Conservation (phyloP, 2,888 invertebrate genomes). For the Bunonema sp. region DNA sequence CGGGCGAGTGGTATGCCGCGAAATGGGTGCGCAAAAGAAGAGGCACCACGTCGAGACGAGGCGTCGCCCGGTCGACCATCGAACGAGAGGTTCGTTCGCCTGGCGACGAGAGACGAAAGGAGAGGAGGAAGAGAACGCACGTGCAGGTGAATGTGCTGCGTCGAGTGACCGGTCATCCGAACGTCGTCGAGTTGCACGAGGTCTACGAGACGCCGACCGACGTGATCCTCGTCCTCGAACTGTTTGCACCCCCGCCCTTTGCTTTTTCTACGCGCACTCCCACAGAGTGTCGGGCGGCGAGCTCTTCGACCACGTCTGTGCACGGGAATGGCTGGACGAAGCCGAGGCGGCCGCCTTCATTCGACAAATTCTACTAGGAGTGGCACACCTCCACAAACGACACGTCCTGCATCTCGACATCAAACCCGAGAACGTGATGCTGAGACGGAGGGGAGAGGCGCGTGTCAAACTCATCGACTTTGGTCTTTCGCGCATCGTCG, state of each 20-base stretch:
- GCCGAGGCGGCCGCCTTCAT: conserved; percentile 55
- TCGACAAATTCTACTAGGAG: conserved; percentile 55
- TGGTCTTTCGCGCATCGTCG: conserved; percentile 51
- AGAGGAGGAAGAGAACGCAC: background rate
- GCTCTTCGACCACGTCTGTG: conserved; percentile 54
- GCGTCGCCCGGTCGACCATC: conserved; percentile 54
- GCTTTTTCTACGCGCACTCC: conserved; percentile 2
- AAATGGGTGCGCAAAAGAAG: conserved; percentile 55
- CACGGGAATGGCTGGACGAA: conserved; percentile 52
- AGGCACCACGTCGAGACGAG: conserved; percentile 51
- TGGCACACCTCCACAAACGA: conserved; percentile 55
- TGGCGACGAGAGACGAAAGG: background rate
- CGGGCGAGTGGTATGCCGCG: conserved; percentile 54
- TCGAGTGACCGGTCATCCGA: conserved; percentile 54
- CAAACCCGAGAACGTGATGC: conserved; percentile 59
- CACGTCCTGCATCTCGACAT: conserved; percentile 58
- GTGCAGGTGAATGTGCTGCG: conserved; percentile 48
- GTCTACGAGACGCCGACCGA: conserved; percentile 55
- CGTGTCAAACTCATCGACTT: conserved; percentile 58
- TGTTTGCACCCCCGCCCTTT: conserved; percentile 43
- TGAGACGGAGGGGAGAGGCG: conserved; percentile 46
- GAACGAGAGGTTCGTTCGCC: conserved; percentile 49
- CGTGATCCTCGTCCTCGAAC: conserved; percentile 55
- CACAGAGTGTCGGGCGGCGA: conserved; percentile 56
- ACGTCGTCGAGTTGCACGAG: conserved; percentile 55